Base-by-base conservation (phyloP, 2,797 vertebrate genomes). In the Leuciscus waleckii region DNA sequence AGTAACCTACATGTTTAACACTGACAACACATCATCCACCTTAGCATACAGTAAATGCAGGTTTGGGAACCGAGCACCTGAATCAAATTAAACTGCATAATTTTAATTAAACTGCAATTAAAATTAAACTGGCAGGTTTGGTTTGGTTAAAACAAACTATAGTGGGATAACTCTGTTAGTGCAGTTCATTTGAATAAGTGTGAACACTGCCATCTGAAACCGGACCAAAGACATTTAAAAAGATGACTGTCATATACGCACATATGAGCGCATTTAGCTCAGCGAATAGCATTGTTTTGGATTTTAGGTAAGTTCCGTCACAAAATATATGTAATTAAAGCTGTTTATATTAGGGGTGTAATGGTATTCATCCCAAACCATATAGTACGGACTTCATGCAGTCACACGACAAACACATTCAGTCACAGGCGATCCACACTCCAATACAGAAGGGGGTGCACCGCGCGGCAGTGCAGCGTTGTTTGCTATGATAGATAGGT, bases 1-100 rank as follows among this genome's bases (percentile, higher is more conserved):
- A 37, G 5, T n/a, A n/a, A 78, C 76, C 37, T 43, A 78, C 56
- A 61, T 63, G 35, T 63, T 78, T 61, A 78, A 56, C 10, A 35
- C 29, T 35, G 49, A 32, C 49, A 54, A 37, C 56, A 76, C 49
- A 76, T 76, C 21, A 56, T 54, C 49, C 49, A 39, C 32, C 74
- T 75, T 75, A 23, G 73, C 43, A 23, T 32, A 35, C 17, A 35
- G 51, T n/a, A 39, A 58, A 39, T n/a, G 13, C 29, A n/a, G 32
- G 11, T 21, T 77, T 77, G 74, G 32, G 21, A 77, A 39, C 6
- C 1, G 1, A 58, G 32, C 11, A 56, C 21, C 32, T 56, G 19
- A 76, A 35, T 54, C 2, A 51, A 67, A 35, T 26, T 32, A 63
- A 63, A 65, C 14, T 8, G 58, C 29, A 29, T 29, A 1, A 29